Percentiles rank a stretch among this genome's conserved stretches.
Conservation (phyloP, 2,888 invertebrate species). For the Embidobia sp. region DNA sequence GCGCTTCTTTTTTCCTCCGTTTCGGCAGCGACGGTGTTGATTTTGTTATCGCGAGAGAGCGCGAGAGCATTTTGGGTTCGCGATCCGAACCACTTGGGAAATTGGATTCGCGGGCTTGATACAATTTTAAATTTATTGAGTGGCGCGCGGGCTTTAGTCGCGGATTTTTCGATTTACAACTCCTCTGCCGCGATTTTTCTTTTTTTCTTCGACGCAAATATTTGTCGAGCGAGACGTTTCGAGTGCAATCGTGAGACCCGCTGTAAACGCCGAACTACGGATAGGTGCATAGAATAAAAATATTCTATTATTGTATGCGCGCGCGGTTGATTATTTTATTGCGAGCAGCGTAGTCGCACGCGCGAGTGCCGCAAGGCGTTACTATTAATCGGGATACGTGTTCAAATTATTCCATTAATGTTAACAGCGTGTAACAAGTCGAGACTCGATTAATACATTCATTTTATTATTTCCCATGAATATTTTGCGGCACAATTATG, state of each 20-base stretch:
- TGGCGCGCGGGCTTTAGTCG: too few species aligned
- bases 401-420: slow-evolving; percentile 22
- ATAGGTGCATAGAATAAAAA: slow-evolving; percentile 29
- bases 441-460: neutral
- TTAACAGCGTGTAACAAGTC: slow-evolving; percentile 19
- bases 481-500: slow-evolving; percentile 2
- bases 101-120: slow-evolving; percentile 20
- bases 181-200: neutral
- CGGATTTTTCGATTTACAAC: slow-evolving; percentile 16
- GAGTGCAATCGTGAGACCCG: slow-evolving; percentile 1
- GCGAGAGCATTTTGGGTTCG: slow-evolving; percentile 10
- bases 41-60: slow-evolving; percentile 28
- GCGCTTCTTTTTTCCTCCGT: slow-evolving; percentile 5
- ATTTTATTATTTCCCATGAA: neutral
- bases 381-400: slow-evolving; percentile 9
- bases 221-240: slow-evolving; percentile 3
- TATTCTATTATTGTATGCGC: slow-evolving; percentile 3
- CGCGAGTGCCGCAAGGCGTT: neutral
- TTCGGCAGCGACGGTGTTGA: slow-evolving; percentile 24
- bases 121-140: slow-evolving; percentile 26
- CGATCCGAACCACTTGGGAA: slow-evolving; percentile 29
- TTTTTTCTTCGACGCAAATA: slow-evolving; percentile 7
- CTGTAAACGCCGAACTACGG: slow-evolving; percentile 17
- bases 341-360: neutral
- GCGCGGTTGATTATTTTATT: slow-evolving; percentile 29